Percentiles rank a stretch among this genome's conserved stretches.
Evolutionary conservation across 2,797 vertebrate species (phyloP).

Genomic region (Cryptoblepharus egeriae): DNA sequence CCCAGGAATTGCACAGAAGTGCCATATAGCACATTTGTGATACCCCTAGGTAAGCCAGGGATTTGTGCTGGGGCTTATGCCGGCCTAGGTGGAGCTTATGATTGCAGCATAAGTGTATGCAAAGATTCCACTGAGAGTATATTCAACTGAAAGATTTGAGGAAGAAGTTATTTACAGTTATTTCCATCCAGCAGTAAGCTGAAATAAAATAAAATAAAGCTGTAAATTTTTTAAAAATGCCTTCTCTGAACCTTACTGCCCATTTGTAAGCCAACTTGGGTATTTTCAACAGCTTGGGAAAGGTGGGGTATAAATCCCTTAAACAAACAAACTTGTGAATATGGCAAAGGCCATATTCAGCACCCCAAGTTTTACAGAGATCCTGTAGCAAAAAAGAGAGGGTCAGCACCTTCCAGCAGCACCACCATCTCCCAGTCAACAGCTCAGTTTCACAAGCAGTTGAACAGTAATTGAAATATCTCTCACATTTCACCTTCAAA

Average conservation of each 20-base stretch:
- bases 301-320: too few species aligned
- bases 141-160: not conserved
- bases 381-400: slow-evolving; percentile 31
- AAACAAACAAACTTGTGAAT: too few species aligned
- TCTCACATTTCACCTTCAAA: not conserved
- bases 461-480: not conserved
- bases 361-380: slow-evolving; percentile 37
- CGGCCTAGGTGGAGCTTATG: too few species aligned
- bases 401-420: not conserved
- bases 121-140: slow-evolving; percentile 13
- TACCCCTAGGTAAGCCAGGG: too few species aligned
- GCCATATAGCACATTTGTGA: too few species aligned
- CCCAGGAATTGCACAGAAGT: too few species aligned
- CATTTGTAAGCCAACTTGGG: too few species aligned
- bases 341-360: not conserved
- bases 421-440: not conserved
- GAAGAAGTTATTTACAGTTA: slow-evolving; percentile 9
- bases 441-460: not conserved
- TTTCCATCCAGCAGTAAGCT: slow-evolving; percentile 22
- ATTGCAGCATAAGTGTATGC: too few species aligned
- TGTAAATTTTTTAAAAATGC: not conserved
- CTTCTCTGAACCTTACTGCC: not conserved
- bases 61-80: too few species aligned
- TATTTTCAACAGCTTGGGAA: too few species aligned
- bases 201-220: slow-evolving; percentile 12